Evolutionary conservation across 2,113 vertebrate species (phyloP).

Genomic region (Xiphophorus maculatus): DNA sequence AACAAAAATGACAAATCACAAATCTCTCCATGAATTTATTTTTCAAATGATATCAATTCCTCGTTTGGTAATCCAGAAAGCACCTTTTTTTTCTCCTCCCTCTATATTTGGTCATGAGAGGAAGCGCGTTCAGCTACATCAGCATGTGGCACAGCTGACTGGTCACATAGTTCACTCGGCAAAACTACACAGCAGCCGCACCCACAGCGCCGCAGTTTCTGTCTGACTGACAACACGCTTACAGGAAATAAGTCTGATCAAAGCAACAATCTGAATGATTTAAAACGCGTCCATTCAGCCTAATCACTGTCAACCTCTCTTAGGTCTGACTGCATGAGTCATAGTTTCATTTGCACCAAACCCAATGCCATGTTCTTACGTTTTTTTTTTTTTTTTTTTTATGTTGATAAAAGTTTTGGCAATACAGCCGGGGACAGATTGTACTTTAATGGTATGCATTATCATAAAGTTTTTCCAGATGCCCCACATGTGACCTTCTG

Average conservation of each 20-base stretch:
- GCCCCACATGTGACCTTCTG: conserved; percentile 42
- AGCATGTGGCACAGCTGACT: conserved; percentile 33
- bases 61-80: not conserved
- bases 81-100: not conserved
- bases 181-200: conserved; percentile 35
- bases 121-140: conserved; percentile 11
- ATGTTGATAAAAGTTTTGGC: not conserved
- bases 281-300: conserved; percentile 19
- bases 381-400: conserved; percentile 1
- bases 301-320: conserved; percentile 28
- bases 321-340: conserved; percentile 44
- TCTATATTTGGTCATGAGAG: conserved; percentile 39
- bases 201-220: conserved; percentile 46
- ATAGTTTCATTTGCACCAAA: conserved; percentile 53
- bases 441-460: not conserved
- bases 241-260: conserved; percentile 45
- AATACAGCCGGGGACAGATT: not conserved
- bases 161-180: conserved; percentile 7
- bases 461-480: conserved; percentile 15
- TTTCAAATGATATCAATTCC: not conserved
- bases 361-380: not conserved
- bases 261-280: conserved; percentile 16
- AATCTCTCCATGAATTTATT: not conserved
- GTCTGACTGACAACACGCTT: conserved; percentile 13
- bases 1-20: not conserved